A percentile compares a stretch with the other conserved stretches of the same genome.
phyloP scores from a whole-genome alignment of 2,888 invertebrate genomes.

The Patella pellucida region DNA sequence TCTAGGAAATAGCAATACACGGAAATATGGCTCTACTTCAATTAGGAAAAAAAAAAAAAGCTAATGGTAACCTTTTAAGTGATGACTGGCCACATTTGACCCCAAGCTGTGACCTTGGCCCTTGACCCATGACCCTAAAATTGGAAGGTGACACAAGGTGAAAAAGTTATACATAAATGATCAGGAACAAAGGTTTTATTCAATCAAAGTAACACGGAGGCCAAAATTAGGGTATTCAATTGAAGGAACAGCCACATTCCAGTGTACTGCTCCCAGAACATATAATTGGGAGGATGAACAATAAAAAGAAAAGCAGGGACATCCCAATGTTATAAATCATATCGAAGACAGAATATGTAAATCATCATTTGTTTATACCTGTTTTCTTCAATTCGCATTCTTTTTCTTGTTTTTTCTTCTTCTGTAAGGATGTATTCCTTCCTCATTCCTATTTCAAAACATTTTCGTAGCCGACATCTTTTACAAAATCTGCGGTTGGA shows the following conservation, averaged over 20 bases:
- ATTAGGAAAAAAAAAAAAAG: neutral
- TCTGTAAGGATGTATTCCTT: slow-evolving; percentile 98
- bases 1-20: neutral
- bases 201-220: too few relatives aligned
- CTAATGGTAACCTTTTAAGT: neutral
- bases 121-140: slow-evolving; percentile 9
- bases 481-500: slow-evolving; percentile 96
- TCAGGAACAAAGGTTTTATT: too few relatives aligned
- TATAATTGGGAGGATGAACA: neutral
- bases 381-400: slow-evolving; percentile 91
- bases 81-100: slow-evolving; percentile 11
- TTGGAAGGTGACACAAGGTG: neutral
- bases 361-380: slow-evolving; percentile 73
- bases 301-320: slow-evolving; percentile 4
- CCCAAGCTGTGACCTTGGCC: slow-evolving; percentile 10
- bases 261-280: neutral
- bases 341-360: neutral
- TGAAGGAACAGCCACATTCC: slow-evolving; percentile 4
- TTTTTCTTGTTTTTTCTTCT: slow-evolving; percentile 82
- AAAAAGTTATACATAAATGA: too few relatives aligned
- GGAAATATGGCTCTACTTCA: neutral
- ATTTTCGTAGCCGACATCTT: slow-evolving; percentile 94
- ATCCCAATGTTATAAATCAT: neutral
- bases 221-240: too few relatives aligned
- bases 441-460: slow-evolving; percentile 95